Evolutionary conservation across 2,888 invertebrate genomes (phyloP), one percentile per base, ranked within the genome.

Genomic region (Phengaris arion): DNA sequence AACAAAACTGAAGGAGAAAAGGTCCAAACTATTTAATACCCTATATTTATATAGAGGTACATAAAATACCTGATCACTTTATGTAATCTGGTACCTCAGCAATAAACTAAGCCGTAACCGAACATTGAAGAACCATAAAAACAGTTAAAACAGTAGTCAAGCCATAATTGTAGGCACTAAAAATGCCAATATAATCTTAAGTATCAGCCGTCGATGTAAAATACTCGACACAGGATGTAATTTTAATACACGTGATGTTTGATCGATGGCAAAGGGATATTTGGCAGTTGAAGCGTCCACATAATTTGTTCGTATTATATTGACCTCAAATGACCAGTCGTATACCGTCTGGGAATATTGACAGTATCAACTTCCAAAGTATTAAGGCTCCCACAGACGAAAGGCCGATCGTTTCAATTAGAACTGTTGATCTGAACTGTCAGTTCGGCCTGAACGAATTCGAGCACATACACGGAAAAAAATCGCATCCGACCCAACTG

Each of bases 71-170:
- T 64, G 35, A 45, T 64, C 45, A 64, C 64, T 64, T 64, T 64
- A 64, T 64, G 64, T 64, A 15, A 69, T 69, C 46, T 48, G 48
- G 22, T 51, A 51, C 70, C 51, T 51, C n/a, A 15, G 70, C 70
- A 51, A 51, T 70, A 70, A 70, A 70, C 51, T 51, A 48, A 52
- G 52, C 52, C 72, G 12, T 72, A 72, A 70, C 70, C 48, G 7
- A 51, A 72, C 52, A 72, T 54, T 54, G 52, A 52, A 72, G 72
- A 52, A 35, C 72, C 22, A 35, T 72, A 72, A 72, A 72, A 72
- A 72, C 72, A 52, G 35, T 72, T 72, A 72, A 72, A 72, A 72
- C 72, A 72, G 72, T 72, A 72, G 72, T 72, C 72, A 72, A 54
- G 22, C 22, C 72, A 70, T 72, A 54, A 72, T 22, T 22, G 52